Base-by-base conservation (phyloP, 2,797 vertebrate species). In the Esox masquinongy region DNA sequence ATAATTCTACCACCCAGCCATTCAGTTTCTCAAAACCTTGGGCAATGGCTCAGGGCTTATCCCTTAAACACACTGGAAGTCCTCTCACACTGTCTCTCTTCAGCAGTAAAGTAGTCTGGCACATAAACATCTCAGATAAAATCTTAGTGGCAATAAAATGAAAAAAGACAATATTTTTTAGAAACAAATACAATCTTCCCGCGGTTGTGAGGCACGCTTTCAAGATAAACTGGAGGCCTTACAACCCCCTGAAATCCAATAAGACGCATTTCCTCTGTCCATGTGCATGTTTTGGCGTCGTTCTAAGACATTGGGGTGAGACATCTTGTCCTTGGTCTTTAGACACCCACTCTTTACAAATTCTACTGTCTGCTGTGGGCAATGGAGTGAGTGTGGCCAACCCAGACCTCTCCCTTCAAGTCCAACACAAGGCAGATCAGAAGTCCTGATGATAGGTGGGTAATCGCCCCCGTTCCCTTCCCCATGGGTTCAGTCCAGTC, bases 51-150 rank as follows among this genome's bases (percentile, higher is more conserved):
- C 78, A 82, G 71, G 50, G 50, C 73, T 29, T 4, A 22, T 68
- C 36, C 11, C 74, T 75, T 76, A 71, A 22, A 29, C 68, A n/a
- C 26, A 19, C 56, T 47, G 43, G 51, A 69, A 77, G 82, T 80
- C 76, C 84, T 68, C 79, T 79, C 73, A 70, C 66, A 47, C 39
- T 73, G 67, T 80, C 67, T 74, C 80, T 82, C 77, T 78, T 73
- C 77, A 84, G 81, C 74, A 63, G 70, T 86, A 75, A 88, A 92
- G 92, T 91, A 91, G 90, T 91, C 91, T 89, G 85, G 89, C 91
- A 91, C 87, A 66, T 82, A 72, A 24, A 87, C 29, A 56, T 89
- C 79, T 84, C 49, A 11, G 51, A 74, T 43, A 11, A 79, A 85
- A 68, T 87, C 80, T 80, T 78, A 74, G 86, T 83, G 75, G 77